These are phyloP conservation scores for Clarias batrachus DNA, from an alignment of 2,113 vertebrate species.

Conservation along the genomic window DNA sequence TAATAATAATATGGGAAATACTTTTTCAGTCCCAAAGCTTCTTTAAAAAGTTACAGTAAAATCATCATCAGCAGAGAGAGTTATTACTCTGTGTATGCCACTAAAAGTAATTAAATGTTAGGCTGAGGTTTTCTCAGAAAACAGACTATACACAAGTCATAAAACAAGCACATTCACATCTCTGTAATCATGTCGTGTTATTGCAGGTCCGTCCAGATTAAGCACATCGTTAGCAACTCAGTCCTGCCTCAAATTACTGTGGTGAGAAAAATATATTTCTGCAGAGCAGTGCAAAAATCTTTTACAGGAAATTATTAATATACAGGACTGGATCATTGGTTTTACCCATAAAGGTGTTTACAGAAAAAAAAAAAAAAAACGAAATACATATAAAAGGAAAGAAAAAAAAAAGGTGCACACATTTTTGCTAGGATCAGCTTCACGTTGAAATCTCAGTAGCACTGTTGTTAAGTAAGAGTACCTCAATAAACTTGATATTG, in stretches of 20 bases:
- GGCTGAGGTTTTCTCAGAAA: slow-evolving; percentile 16
- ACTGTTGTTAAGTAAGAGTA: not conserved
- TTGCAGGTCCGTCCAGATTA: not conserved
- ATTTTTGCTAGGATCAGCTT: not conserved
- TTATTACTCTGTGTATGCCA: slow-evolving; percentile 26
- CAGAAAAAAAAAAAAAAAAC: not conserved
- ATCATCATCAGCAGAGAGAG: slow-evolving; percentile 6
- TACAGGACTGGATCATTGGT: not conserved
- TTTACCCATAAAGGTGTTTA: not conserved
- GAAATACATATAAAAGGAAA: not conserved
- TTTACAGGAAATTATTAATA: not conserved
- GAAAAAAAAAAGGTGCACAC: not conserved
- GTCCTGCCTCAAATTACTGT: slow-evolving; percentile 20
- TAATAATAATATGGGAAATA: not conserved
- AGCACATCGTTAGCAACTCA: slow-evolving; percentile 29
- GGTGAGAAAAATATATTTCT: not conserved
- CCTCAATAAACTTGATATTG: not conserved
- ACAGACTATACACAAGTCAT: not conserved
- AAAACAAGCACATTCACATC: slow-evolving; percentile 13
- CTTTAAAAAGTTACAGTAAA: slow-evolving; percentile 1
- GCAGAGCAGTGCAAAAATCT: slow-evolving; percentile 28
- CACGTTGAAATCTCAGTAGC: not conserved
- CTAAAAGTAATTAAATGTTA: slow-evolving; percentile 22
- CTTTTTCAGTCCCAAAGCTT: not conserved
- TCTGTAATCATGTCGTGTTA: slow-evolving; percentile 1